A percentile compares a stretch with the other conserved stretches of the same genome.
Evolutionary conservation across 2,113 vertebrate species (phyloP).

Genomic region (Bubalus kerabau): DNA sequence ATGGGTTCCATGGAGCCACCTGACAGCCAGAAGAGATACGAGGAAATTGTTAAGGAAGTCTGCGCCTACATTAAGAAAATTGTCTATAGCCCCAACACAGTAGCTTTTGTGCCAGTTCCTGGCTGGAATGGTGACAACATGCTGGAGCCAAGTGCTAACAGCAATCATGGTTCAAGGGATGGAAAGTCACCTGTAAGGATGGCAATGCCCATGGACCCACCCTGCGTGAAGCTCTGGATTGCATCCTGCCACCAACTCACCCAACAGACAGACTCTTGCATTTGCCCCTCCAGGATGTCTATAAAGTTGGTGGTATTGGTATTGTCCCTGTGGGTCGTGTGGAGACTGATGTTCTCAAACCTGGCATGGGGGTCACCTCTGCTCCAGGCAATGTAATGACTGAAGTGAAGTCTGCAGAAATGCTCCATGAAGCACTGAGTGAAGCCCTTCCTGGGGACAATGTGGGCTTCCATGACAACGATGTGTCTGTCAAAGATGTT

Average conservation of each 20-base stretch:
- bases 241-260: constrained; percentile 90
- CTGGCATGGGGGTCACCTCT: background rate
- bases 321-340: background rate
- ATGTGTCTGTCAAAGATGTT: constrained; percentile 92
- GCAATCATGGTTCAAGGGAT: constrained; percentile 92
- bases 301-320: constrained; percentile 92
- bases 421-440: accelerated
- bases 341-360: background rate
- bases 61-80: constrained; percentile 99
- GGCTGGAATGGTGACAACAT: constrained; percentile 99
- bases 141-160: constrained; percentile 94
- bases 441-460: background rate
- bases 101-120: constrained; percentile 68
- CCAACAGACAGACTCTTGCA: constrained; percentile 93
- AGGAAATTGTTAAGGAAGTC: constrained; percentile 96
- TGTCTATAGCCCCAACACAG: constrained; percentile 94
- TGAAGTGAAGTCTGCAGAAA: background rate
- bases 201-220: constrained; percentile 92
- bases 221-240: constrained; percentile 93
- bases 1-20: constrained; percentile 98
- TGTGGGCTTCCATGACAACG: constrained; percentile 83
- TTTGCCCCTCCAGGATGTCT: constrained; percentile 94
- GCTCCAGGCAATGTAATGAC: background rate
- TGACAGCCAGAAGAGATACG: constrained; percentile 97
- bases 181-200: constrained; percentile 95